Evolutionary conservation across 2,888 invertebrate species (phyloP).

Genomic region (Argyresthia albistria): DNA sequence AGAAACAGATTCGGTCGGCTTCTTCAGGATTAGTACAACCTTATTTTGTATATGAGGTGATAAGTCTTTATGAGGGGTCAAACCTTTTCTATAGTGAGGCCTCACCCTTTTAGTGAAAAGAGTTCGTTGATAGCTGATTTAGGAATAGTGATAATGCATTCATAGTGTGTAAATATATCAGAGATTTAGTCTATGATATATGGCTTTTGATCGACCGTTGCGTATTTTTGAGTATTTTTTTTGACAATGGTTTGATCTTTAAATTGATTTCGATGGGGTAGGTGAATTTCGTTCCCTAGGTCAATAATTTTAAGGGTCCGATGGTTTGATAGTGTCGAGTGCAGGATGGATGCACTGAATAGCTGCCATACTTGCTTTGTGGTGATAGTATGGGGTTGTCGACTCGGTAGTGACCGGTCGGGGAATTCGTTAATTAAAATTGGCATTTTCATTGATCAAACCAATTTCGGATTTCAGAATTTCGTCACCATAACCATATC

Average conservation of each 20-base stretch:
- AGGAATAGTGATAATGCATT: slow-evolving; percentile 68
- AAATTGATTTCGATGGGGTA: slow-evolving; percentile 9
- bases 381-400: slow-evolving; percentile 19
- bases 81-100: slow-evolving; percentile 66
- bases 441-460: slow-evolving; percentile 25
- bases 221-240: slow-evolving; percentile 19
- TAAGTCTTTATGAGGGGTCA: slow-evolving; percentile 74
- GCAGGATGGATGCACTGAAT: slow-evolving; percentile 29
- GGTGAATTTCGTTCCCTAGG: slow-evolving; percentile 20
- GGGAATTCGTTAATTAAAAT: slow-evolving; percentile 50
- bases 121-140: slow-evolving; percentile 72
- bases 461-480: background rate
- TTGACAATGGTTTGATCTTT: slow-evolving; percentile 18
- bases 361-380: slow-evolving; percentile 50
- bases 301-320: slow-evolving; percentile 33
- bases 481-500: too few species aligned
- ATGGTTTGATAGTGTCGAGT: slow-evolving; percentile 17
- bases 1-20: slow-evolving; percentile 29
- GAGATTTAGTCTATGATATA: slow-evolving; percentile 66
- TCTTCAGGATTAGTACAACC: slow-evolving; percentile 58
- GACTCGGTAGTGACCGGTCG: slow-evolving; percentile 24
- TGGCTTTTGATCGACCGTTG: slow-evolving; percentile 31
- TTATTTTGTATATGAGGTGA: slow-evolving; percentile 73
- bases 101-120: slow-evolving; percentile 73
- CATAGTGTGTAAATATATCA: slow-evolving; percentile 69